Percentiles rank a stretch among this genome's conserved stretches.
Evolutionary conservation across 2,113 vertebrate species (phyloP).

Genomic region (Istiophorus platypterus): DNA sequence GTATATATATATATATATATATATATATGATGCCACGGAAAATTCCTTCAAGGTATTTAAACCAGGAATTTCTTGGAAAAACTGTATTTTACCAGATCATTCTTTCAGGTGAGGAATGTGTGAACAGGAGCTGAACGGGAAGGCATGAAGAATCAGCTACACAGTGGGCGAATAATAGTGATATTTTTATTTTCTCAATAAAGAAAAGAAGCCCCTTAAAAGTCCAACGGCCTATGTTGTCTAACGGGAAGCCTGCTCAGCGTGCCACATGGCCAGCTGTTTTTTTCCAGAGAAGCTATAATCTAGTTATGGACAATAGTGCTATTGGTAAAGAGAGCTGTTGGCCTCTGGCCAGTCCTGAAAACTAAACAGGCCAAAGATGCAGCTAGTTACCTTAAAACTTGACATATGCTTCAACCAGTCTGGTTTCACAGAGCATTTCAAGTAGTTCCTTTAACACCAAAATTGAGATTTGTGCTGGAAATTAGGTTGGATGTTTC

Average conservation of each 20-base stretch:
- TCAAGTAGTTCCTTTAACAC: not conserved
- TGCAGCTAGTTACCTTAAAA: not conserved
- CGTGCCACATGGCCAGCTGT: not conserved
- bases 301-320: constrained; percentile 17
- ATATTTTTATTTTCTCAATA: not conserved
- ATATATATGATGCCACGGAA: too few relatives aligned
- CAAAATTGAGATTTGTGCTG: not conserved
- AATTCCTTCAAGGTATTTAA: too few relatives aligned
- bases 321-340: not conserved
- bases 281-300: constrained; percentile 15
- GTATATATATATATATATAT: too few relatives aligned
- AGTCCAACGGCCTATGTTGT: not conserved
- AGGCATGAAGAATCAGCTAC: too few relatives aligned
- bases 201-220: not conserved
- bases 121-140: too few relatives aligned
- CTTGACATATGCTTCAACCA: not conserved
- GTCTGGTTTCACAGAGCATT: not conserved
- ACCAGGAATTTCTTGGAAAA: too few relatives aligned
- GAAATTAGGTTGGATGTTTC: not conserved
- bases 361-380: not conserved
- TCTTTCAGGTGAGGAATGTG: too few relatives aligned
- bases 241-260: not conserved
- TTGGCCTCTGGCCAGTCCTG: not conserved
- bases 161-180: too few relatives aligned
- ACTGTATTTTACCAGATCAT: too few relatives aligned